These are phyloP conservation scores for Machimus rusticus DNA, from an alignment of 2,888 invertebrate species.

Conservation along the genomic window DNA sequence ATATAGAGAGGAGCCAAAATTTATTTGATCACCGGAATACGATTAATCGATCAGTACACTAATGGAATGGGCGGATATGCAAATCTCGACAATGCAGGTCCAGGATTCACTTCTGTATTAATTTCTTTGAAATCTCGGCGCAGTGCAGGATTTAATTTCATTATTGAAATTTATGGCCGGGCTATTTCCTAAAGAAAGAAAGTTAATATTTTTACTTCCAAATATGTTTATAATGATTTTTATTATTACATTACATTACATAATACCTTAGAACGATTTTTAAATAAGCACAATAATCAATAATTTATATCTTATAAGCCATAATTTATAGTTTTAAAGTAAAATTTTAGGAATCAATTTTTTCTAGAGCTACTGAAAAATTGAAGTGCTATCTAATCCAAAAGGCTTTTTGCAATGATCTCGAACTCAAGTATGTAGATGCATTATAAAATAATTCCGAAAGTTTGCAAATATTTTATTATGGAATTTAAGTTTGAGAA, in stretches of 20 bases:
- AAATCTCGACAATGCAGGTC: slow-evolving; percentile 60
- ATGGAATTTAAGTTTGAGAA: not conserved
- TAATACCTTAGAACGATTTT: not conserved
- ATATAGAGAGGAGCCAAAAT: slow-evolving; percentile 51
- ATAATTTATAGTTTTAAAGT: too few species aligned
- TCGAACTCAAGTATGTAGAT: too few species aligned
- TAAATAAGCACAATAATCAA: not conserved
- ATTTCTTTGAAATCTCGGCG: slow-evolving; percentile 63
- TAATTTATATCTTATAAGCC: not conserved
- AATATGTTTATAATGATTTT: too few species aligned
- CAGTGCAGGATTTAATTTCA: slow-evolving; percentile 62
- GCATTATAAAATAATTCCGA: too few species aligned
- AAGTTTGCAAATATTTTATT: too few species aligned
- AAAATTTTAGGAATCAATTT: not conserved
- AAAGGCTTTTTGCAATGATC: too few species aligned
- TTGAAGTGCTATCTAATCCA: too few species aligned
- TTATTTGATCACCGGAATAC: slow-evolving; percentile 58
- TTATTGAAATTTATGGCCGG: slow-evolving; percentile 61
- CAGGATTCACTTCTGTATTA: slow-evolving; percentile 55
- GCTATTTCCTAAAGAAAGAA: not conserved
- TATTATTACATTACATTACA: not conserved
- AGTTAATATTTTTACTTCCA: not conserved
- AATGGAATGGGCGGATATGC: slow-evolving; percentile 64
- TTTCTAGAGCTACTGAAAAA: not conserved
- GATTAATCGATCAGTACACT: slow-evolving; percentile 60